Evolutionary conservation across 2,113 vertebrate genomes (phyloP).

Genomic region (Bubo blakistoni): DNA sequence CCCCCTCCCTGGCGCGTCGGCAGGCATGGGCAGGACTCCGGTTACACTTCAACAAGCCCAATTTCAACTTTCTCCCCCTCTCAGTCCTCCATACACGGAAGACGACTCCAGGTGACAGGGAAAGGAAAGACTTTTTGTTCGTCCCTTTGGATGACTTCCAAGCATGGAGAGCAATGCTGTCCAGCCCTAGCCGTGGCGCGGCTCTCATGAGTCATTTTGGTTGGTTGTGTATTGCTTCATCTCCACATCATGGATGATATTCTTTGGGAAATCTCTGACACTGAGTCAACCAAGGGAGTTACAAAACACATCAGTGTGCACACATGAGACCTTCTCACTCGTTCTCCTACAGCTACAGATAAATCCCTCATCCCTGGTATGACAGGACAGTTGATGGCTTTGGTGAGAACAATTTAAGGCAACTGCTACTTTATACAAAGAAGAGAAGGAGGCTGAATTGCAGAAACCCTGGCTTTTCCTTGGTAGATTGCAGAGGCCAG

Average conservation of each 20-base stretch:
- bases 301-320: constrained; percentile 59
- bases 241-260: neutral
- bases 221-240: constrained; percentile 2
- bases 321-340: neutral
- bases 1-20: rapidly evolving
- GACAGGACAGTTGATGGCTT: constrained; percentile 48
- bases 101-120: neutral
- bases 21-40: neutral
- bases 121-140: constrained; percentile 3
- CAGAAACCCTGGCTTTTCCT: constrained; percentile 59
- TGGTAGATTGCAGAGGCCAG: constrained; percentile 55
- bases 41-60: constrained; percentile 32
- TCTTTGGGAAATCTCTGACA: constrained; percentile 22
- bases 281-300: constrained; percentile 13
- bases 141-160: neutral
- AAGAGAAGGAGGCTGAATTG: constrained; percentile 25
- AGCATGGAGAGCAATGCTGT: neutral
- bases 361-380: constrained; percentile 44
- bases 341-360: constrained; percentile 28
- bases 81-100: neutral
- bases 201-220: neutral
- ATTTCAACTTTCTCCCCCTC: constrained; percentile 47
- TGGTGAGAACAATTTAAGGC: constrained; percentile 67
- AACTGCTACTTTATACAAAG: constrained; percentile 59
- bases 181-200: neutral